Evolutionary conservation across 35 echinoderm and acorn worm species (phyloP).

Genomic region (Strongylocentrotus purpuratus): DNA sequence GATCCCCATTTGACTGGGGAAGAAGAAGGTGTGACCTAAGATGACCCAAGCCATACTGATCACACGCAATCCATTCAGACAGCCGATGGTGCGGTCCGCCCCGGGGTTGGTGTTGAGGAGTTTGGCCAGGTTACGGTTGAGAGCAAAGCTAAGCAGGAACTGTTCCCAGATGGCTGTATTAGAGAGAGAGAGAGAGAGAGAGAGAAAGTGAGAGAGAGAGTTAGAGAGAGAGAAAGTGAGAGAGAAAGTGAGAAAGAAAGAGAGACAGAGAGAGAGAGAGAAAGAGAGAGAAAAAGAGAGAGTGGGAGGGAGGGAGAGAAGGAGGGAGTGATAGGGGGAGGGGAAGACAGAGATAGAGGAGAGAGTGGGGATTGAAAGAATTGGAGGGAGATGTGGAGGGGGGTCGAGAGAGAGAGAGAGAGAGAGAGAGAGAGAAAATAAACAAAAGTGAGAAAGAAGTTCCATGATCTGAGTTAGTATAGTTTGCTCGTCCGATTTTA

Average conservation of each 20-base stretch:
- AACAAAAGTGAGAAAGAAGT: no score
- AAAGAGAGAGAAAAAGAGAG: not conserved
- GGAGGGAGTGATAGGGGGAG: not conserved
- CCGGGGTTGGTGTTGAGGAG: conserved; percentile 32
- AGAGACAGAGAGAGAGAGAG: not conserved
- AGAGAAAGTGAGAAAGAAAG: not conserved
- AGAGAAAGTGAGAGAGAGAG: not conserved
- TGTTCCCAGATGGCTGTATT: conserved; percentile 5
- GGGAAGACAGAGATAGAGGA: not conserved
- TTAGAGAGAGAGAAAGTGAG: not conserved
- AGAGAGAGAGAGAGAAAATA: not conserved
- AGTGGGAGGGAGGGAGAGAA: not conserved
- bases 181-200: not conserved
- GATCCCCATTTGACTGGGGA: conserved; percentile 43
- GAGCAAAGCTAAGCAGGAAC: conserved; percentile 50
- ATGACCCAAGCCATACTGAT: conserved; percentile 98
- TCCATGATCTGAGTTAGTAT: no score
- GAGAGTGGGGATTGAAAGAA: not conserved
- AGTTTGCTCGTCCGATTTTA: no score
- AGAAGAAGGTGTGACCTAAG: conserved; percentile 73
- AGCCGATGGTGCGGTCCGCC: conserved; percentile 49
- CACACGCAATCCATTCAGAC: conserved; percentile 88
- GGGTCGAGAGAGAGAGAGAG: not conserved
- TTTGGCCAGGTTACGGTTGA: conserved; percentile 55
- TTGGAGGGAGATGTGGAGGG: not conserved